Percentiles rank a stretch among this genome's conserved stretches.
phyloP scores from a whole-genome alignment of 2,797 vertebrate genomes.

The Parambassis ranga region DNA sequence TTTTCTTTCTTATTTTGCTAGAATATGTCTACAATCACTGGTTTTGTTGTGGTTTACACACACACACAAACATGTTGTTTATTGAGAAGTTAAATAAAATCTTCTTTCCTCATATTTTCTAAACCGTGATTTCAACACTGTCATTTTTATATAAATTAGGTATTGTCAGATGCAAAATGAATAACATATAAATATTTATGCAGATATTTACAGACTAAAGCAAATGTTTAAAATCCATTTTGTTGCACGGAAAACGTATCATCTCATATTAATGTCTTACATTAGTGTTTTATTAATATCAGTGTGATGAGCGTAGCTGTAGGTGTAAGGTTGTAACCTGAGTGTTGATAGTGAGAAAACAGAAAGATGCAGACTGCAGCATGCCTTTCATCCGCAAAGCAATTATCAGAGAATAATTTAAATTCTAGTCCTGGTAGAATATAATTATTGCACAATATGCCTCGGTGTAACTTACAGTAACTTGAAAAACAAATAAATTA shows the following conservation, averaged over 20 bases:
- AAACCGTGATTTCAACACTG: conserved; percentile 70
- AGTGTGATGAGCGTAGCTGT: conserved; percentile 9
- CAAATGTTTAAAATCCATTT: neutral
- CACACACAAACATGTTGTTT: conserved; percentile 83
- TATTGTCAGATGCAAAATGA: too few species aligned
- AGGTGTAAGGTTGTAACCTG: conserved; percentile 6
- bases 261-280: neutral
- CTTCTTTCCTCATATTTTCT: conserved; percentile 82
- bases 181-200: too few species aligned
- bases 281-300: conserved; percentile 5
- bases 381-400: conserved; percentile 39
- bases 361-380: neutral
- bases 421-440: conserved; percentile 39
- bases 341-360: conserved; percentile 28
- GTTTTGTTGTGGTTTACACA: conserved; percentile 88
- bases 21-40: conserved; percentile 86
- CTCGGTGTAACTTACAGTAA: conserved; percentile 26
- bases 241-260: neutral
- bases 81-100: conserved; percentile 89
- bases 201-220: neutral
- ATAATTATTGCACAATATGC: conserved; percentile 52
- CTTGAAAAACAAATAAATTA: conserved; percentile 34
- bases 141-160: conserved; percentile 43
- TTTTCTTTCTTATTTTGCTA: conserved; percentile 89
- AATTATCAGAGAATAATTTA: conserved; percentile 58